Evolutionary conservation across 2,797 vertebrate genomes (phyloP), one percentile per base, ranked within the genome.

Genomic region (Garrulus glandarius): DNA sequence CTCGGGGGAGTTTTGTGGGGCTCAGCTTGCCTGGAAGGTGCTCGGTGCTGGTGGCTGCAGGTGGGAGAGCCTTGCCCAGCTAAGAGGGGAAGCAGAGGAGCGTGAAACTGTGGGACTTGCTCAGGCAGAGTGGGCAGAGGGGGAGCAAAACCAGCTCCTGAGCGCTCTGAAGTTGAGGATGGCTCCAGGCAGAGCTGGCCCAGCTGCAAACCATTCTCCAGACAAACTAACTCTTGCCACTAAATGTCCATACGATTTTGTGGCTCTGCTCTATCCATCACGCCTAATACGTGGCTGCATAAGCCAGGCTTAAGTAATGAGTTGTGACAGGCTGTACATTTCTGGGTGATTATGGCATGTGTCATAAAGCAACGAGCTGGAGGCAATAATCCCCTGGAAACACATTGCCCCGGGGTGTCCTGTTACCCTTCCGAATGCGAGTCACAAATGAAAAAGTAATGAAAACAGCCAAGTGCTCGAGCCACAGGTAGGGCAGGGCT

Each of bases 381-480:
- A 96, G 78, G 71, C 84, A 93, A 75, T 96, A 96, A 97, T 97
- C 97, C 91, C 78, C 68, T 84, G 89, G 81, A 96, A 95, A 92
- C 16, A 88, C 93, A 65, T 84, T 88, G 87, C 92, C 90, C n/a
- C 0, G 0, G 76, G 94, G 94, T 74, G 82, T 95, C 93, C 39
- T 91, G 93, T 95, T 96, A 94, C 95, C 32, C 4, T 67, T 56
- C 67, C 49, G 76, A 88, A 91, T 91, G 61, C 10, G 76, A 89
- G 76, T 91, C 46, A 29, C 90, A 87, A 92, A 93, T 89, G 84
- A 47, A 88, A 84, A 95, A 96, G 68, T 83, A 94, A 96, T 94
- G 83, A 79, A 84, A 95, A 60, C 81, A 71, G 75, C 53, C 75
- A 11, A 46, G 72, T 50, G 1, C 9, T 44, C 9, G 0, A 65